Evolutionary conservation across 2,113 vertebrate species (phyloP).

Genomic region (Sander vitreus): DNA sequence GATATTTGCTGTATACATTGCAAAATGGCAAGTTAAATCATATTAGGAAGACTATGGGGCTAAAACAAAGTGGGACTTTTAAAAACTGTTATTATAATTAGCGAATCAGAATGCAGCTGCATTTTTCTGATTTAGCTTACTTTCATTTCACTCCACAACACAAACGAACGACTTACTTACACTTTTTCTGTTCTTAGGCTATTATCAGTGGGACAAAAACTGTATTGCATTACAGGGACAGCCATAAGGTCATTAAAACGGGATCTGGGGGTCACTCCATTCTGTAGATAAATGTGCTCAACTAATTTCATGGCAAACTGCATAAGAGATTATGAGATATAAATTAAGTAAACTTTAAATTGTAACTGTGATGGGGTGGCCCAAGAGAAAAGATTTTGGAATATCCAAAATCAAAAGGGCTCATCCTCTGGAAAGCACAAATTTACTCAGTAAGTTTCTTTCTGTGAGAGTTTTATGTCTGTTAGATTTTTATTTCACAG

Average conservation of each 20-base stretch:
- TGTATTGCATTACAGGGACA: not conserved
- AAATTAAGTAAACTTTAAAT: not conserved
- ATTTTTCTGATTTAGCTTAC: not conserved
- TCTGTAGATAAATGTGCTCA: not conserved
- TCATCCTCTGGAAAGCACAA: not conserved
- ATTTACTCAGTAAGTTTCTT: not conserved
- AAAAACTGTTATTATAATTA: slow-evolving; percentile 14
- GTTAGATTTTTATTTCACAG: not conserved
- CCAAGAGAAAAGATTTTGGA: not conserved
- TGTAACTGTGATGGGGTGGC: not conserved
- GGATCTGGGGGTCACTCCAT: not conserved
- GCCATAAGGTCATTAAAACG: not conserved
- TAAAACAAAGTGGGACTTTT: slow-evolving; percentile 5
- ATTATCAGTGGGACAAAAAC: not conserved
- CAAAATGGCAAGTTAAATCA: not conserved
- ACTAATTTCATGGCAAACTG: not conserved
- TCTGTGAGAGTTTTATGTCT: not conserved
- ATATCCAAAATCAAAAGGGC: not conserved
- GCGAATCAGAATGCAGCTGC: not conserved
- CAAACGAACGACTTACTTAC: not conserved
- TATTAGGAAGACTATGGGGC: not conserved
- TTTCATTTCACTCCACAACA: not conserved
- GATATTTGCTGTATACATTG: not conserved
- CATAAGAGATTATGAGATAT: not conserved
- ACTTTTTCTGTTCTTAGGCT: not conserved